A percentile compares a stretch with the other conserved stretches of the same genome.
Conservation (phyloP, 2,113 vertebrate genomes). For the Macroglossus sobrinus region DNA sequence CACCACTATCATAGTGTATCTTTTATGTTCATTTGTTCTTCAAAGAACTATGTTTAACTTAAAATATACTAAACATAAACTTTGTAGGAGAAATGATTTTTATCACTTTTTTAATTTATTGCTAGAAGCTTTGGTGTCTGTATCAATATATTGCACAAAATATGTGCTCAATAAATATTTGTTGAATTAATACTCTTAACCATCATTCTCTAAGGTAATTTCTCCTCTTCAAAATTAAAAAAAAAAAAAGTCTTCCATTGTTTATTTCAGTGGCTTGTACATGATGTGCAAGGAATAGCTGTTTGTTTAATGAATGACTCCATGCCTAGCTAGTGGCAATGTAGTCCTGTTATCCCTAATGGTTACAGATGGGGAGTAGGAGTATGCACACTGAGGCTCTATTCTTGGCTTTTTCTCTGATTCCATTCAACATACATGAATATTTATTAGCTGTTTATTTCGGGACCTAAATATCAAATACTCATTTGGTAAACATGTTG, state of each 20-base stretch:
- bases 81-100: background rate
- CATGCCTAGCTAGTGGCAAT: background rate
- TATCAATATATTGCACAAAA: background rate
- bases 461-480: conserved; percentile 50
- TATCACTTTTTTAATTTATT: background rate
- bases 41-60: no score
- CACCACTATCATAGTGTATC: background rate
- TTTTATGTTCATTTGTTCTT: background rate
- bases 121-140: background rate
- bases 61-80: background rate
- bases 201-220: background rate
- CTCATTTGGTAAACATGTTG: conserved; percentile 58
- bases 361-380: conserved; percentile 69
- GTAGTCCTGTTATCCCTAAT: conserved; percentile 12
- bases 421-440: conserved; percentile 57
- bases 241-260: background rate
- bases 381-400: conserved; percentile 53
- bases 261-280: background rate
- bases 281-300: background rate
- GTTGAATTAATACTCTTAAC: background rate
- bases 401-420: conserved; percentile 53
- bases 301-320: conserved; percentile 48
- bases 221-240: conserved; percentile 5
- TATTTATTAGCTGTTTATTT: conserved; percentile 75
- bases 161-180: background rate